phyloP scores from a whole-genome alignment of 2,797 vertebrate species.

The Epinephelus coioides region DNA sequence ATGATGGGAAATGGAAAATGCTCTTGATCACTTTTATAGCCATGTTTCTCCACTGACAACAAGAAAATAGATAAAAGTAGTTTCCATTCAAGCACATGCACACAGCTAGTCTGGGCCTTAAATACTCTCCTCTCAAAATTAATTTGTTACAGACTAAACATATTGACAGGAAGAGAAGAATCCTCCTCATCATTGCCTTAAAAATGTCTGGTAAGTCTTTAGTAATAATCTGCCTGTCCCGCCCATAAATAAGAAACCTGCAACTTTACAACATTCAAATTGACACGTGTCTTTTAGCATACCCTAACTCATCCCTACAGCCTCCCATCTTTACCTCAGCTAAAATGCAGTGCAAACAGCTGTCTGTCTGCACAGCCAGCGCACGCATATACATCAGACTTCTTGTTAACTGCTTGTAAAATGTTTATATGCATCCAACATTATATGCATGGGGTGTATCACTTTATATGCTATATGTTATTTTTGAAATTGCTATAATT shows the following conservation, averaged over 20 bases:
- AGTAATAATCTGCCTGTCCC: neutral
- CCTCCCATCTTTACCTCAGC: neutral
- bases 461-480: constrained; percentile 14
- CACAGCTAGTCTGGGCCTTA: neutral
- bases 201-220: constrained; percentile 7
- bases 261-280: neutral
- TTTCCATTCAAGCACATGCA: constrained; percentile 28
- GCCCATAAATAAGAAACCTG: neutral
- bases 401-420: constrained; percentile 26
- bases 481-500: constrained; percentile 37
- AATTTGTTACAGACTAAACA: constrained; percentile 14
- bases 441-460: constrained; percentile 16
- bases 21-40: constrained; percentile 41
- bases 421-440: constrained; percentile 12
- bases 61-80: constrained; percentile 32
- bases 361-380: neutral
- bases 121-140: constrained; percentile 1
- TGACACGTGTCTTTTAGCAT: neutral
- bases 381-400: constrained; percentile 20
- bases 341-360: constrained; percentile 14
- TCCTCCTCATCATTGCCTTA: neutral
- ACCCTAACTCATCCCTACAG: neutral
- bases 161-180: constrained; percentile 1
- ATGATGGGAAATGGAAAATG: constrained; percentile 53
- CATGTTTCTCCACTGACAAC: constrained; percentile 38